Evolutionary conservation across 1,140 invertebrate genomes (phyloP), one percentile per base, ranked within the genome.

Genomic region (Drosophila mojavensis): DNA sequence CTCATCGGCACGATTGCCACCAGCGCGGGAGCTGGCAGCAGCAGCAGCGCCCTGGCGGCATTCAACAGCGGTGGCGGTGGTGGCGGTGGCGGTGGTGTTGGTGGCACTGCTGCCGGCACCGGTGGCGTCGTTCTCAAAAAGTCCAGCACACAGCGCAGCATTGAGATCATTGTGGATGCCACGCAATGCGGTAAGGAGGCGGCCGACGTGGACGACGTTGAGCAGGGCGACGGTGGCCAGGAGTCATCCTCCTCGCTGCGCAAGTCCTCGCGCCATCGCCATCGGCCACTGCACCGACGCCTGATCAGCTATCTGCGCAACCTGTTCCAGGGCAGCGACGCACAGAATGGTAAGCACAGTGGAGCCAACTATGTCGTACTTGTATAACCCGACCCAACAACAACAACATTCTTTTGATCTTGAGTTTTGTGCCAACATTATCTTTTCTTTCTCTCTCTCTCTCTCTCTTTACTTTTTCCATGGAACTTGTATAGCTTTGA

Each of bases 111-210:
- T 33, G 33, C 6, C 7, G 33, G 9, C 59, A 33, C 50, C 1
- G 26, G 53, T 4, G 39, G 55, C 13, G 39, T 26, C 9, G 13
- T 33, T 33, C 65, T 90, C 36, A 70, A 80, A 66, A 90, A 80
- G 17, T 73, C 84, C 9, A 88, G 51, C 39, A 80, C 81, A 41
- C 90, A 91, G 43, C 90, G 90, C 41, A 91, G 83, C 78, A 91
- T 92, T 53, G 91, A 92, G 78, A 92, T 92, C 28, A 91, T 91
- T 47, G 90, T 92, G 68, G 91, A 92, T 61, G 90, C 90, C 33
- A 77, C 81, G 10, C 84, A 91, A 24, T 83, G 85, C 28, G 78
- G 90, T 58, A 82, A 72, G 69, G 73, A 81, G n/a, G 6, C 75
- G 41, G 68, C 59, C 28, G 71, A 70, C 17, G 56, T 50, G 0